Conservation (phyloP, 2,888 invertebrate genomes). For the Magallana nippona region DNA sequence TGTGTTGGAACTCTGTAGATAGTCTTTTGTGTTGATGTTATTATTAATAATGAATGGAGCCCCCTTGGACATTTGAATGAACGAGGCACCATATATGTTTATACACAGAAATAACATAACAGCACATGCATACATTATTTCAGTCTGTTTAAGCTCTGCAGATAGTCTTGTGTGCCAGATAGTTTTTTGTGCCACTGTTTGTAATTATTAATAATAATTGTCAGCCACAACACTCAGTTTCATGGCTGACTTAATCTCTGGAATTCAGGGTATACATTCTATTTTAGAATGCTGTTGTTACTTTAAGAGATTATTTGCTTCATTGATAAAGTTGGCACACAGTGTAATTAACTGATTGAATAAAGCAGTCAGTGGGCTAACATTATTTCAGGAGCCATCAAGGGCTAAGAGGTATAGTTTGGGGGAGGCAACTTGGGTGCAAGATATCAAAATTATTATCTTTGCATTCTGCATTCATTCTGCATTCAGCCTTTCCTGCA, state of each 20-base stretch:
- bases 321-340: neutral
- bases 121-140: neutral
- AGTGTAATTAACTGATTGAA: neutral
- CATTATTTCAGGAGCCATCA: neutral
- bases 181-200: neutral
- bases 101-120: neutral
- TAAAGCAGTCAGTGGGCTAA: neutral
- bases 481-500: too few relatives aligned
- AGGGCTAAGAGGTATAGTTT: too few relatives aligned
- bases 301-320: neutral
- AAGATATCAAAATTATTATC: too few relatives aligned
- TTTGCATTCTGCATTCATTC: too few relatives aligned
- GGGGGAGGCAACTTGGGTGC: too few relatives aligned
- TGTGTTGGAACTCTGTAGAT: too few relatives aligned
- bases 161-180: neutral
- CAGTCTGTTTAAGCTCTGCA: too few relatives aligned
- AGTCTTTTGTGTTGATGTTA: neutral
- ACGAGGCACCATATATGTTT: conserved; percentile 86
- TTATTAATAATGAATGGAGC: conserved; percentile 77
- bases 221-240: neutral
- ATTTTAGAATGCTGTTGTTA: neutral
- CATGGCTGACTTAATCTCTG: neutral
- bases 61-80: conserved; percentile 94
- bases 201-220: neutral
- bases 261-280: neutral